Base-by-base conservation (phyloP, 2,797 vertebrate genomes). In the Cyclura pinguis region DNA sequence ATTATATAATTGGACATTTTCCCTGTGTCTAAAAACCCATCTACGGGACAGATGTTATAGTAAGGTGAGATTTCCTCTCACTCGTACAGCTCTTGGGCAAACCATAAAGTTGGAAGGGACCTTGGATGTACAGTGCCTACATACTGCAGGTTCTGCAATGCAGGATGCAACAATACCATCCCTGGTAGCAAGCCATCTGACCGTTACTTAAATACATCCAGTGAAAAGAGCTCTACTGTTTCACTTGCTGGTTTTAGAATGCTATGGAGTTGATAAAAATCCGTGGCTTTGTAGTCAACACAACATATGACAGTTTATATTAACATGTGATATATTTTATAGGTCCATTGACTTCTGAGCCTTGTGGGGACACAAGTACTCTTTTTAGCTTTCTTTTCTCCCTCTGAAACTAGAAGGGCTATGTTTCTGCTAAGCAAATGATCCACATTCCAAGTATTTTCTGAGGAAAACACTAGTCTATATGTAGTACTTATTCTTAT, bases 401-500 rank as follows among this genome's bases (percentile, higher is more conserved):
- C 5, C 2, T 55, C 18, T n/a, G 27, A 47, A n/a, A 20, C 59
- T 57, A 62, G 50, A 50, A 87, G 59, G 6, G 3, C 86, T 52
- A 35, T 80, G 24, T 32, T 62, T 7, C 72, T 86, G 52, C 35
- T 76, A 67, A 14, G 10, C 32, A 80, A 57, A 55, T 59, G 8
- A 42, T 88, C 22, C 3, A 16, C 7, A 35, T 32, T 76, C 50
- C 57, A 84, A 32, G 27, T 47, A 38, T 47, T 78, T 78, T 42
- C 38, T 87, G 57, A 84, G 14, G 47, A 42, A 84, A 89, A 67
- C n/a, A 84, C 32, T 69, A 47, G 64, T 73, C 24, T 35, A 81
- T 29, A 6, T 52, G 4, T 52, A 57, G 50, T 62, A 67, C 1
- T 69, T 38, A 80, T 42, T 24, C 57, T 78, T 80, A 27, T 24